These are phyloP conservation scores for Bolborhynchus lineola DNA, from an alignment of 2,113 vertebrate genomes.

Conservation along the genomic window DNA sequence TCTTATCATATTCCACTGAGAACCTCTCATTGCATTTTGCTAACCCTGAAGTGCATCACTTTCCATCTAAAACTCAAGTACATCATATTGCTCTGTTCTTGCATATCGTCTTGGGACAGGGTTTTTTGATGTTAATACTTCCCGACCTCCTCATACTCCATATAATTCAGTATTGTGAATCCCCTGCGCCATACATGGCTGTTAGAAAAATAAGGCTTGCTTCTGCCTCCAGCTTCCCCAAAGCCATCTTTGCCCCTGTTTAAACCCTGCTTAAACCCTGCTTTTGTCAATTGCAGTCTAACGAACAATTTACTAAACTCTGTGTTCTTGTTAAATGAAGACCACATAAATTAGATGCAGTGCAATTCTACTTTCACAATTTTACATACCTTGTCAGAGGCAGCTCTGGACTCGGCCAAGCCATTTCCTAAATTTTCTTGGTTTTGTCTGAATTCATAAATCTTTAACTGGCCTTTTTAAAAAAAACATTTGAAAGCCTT, in stretches of 20 bases:
- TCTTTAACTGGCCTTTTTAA: background rate
- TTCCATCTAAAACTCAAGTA: background rate
- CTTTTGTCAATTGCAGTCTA: background rate
- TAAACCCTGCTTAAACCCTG: background rate
- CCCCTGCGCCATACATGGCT: background rate
- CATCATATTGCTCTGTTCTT: background rate
- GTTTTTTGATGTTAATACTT: background rate
- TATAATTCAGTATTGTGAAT: background rate
- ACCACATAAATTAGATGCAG: background rate
- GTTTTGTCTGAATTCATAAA: background rate
- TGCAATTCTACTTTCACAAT: background rate
- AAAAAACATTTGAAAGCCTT: background rate
- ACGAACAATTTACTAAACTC: background rate
- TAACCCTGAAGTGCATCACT: background rate
- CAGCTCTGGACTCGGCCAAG: background rate
- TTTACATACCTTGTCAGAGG: background rate
- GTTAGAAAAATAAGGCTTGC: background rate
- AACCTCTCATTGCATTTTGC: background rate
- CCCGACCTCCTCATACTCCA: too few relatives aligned
- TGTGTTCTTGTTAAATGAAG: background rate
- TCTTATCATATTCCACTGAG: background rate
- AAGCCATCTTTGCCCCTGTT: background rate
- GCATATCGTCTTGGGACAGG: fast-evolving
- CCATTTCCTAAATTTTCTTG: background rate
- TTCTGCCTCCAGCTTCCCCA: background rate